phyloP scores from a whole-genome alignment of 1,140 invertebrate genomes.

The Augochlora pura region DNA sequence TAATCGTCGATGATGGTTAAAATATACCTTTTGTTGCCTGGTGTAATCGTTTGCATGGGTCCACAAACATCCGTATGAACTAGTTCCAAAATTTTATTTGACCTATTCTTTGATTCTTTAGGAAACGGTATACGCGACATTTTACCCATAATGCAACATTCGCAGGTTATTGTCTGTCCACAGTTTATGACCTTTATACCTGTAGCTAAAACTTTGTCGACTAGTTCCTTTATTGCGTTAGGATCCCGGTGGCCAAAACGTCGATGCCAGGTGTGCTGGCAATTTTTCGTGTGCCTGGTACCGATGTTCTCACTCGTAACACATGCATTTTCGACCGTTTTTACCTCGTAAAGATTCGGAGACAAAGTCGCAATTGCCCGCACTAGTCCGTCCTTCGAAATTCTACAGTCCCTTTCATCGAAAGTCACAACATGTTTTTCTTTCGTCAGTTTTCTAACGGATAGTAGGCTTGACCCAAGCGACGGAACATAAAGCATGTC shows the following conservation, averaged over 20 bases:
- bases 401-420: neutral
- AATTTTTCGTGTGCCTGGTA: neutral
- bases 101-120: conserved; percentile 33
- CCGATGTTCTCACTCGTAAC: neutral
- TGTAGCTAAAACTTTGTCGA: conserved; percentile 34
- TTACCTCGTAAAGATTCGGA: neutral
- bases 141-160: conserved; percentile 47
- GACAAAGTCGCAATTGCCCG: neutral
- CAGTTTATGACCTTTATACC: conserved; percentile 41
- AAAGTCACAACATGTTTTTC: neutral
- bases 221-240: conserved; percentile 45
- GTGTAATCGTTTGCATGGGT: conserved; percentile 21
- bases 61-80: conserved; percentile 59
- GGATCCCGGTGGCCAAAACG: conserved; percentile 55
- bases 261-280: conserved; percentile 56
- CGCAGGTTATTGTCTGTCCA: conserved; percentile 9
- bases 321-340: neutral
- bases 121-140: conserved; percentile 48
- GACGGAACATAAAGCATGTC: neutral
- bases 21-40: conserved; percentile 15
- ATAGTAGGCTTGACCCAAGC: neutral
- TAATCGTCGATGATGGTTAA: conserved; percentile 25
- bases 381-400: neutral
- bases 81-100: conserved; percentile 35
- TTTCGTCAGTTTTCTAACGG: neutral